Base-by-base conservation (phyloP, 2,888 invertebrate genomes). In the Himalopsyche japonica region DNA sequence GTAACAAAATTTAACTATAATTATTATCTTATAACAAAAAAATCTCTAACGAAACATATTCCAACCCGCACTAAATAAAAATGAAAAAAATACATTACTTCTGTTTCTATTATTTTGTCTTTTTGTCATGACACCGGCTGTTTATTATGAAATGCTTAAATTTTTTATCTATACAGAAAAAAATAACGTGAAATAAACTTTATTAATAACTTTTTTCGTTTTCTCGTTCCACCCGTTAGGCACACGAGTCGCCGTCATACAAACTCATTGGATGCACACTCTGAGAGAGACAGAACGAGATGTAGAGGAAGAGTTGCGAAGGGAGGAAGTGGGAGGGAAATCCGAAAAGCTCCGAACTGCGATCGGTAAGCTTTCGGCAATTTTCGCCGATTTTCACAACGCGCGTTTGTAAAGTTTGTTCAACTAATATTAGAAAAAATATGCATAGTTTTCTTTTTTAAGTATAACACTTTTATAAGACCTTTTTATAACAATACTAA, bases 351-450 rank as follows among this genome's bases (percentile, higher is more conserved):
- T 57, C 81, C 86, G 86, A 86, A 43, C 70, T 81, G 81, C 82
- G 84, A 86, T 86, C 86, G 86, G 86, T 86, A 85, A 85, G 82
- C 85, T 80, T 79, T 86, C 86, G 86, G 85, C 37, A 76, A 80
- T 80, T 84, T 85, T 81, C 86, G 86, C 8, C 30, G 32, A 20
- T 84, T 84, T 84, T 84, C 81, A 34, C 64, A 77, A 24, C 80
- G 81, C 57, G 34, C 78, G 70, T 79, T 47, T 47, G 49, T 43
- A 79, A 30, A 79, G 43, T 49, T 43, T 37, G n/a, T 57, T 6
- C 57, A 24, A 6, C 10, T 20, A 8, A 7, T 20, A 57, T 57
- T 20, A 20, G 20, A 57, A 20, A 20, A 57, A 1, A 57, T 37
- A 0, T 7, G 5, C 7, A 49, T 57, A 24, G 24, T 57, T 20